Evolutionary conservation across 2,113 vertebrate genomes (phyloP), one percentile per base, ranked within the genome.

Genomic region (Tyto alba): DNA sequence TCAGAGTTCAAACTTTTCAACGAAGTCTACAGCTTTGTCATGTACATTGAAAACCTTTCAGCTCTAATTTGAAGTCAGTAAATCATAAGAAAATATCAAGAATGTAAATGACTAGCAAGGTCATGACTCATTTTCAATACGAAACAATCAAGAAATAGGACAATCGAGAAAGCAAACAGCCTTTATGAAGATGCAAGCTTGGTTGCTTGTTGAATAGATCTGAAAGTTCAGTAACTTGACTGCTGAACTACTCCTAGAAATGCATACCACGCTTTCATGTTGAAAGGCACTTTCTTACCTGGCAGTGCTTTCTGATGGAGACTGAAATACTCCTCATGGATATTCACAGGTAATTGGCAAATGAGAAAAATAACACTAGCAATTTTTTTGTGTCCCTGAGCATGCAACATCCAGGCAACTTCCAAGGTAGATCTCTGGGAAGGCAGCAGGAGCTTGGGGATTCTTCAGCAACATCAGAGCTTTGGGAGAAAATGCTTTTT

Each of bases 31-130:
- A 57, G 43, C 16, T 93, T 94, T 90, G 50, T 62, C 88, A 66
- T 9, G 7, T 56, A 32, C 9, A 13, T 32, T 69, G 68, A 62
- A 95, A 90, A n/a, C 19, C 63, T 94, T 94, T 76, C 90, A 76
- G 27, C 16, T 89, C 75, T 66, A 73, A 92, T 94, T 62, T 83
- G 50, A 72, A 94, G 75, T 38, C 71, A 66, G 50, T 84, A 90
- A 92, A 76, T 86, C 55, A 92, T 23, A 79, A 84, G 36, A 84
- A 95, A 92, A 93, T 66, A 90, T 80, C 75, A 86, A 45, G 55
- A 34, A 41, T 64, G 10, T 57, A 86, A 93, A 73, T 45, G 63
- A 85, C 80, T 80, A 88, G 59, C 47, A 83, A 93, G 63, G 82
- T 92, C 62, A 45, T 50, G 30, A 69, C 53, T 80, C 21, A 14